Evolutionary conservation across 1,140 invertebrate species (phyloP).

Genomic region (Drosophila carrolli): DNA sequence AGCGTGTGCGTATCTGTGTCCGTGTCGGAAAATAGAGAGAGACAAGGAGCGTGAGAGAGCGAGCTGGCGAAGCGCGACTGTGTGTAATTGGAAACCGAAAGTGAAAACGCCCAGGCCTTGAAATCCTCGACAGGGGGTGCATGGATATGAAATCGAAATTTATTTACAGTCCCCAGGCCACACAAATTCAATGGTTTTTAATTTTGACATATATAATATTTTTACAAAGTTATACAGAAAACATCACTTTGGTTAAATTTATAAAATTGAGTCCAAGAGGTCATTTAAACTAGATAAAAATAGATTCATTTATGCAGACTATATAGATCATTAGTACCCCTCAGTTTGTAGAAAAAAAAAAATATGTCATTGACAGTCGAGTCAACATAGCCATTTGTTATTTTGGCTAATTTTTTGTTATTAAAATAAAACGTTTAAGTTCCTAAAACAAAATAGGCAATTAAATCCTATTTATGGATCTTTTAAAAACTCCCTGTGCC

Average conservation of each 20-base stretch:
- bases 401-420: too few species aligned
- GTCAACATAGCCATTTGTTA: too few species aligned
- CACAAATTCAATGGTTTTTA: background rate
- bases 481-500: too few species aligned
- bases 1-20: conserved; percentile 36
- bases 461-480: too few species aligned
- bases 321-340: too few species aligned
- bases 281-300: too few species aligned
- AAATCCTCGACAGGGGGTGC: conserved; percentile 49
- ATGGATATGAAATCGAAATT: conserved; percentile 60
- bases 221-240: background rate
- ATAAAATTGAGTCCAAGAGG: too few species aligned
- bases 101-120: conserved; percentile 77
- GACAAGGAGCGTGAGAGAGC: conserved; percentile 15
- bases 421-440: too few species aligned
- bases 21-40: conserved; percentile 31
- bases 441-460: too few species aligned
- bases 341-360: too few species aligned
- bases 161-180: conserved; percentile 44
- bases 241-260: background rate
- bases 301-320: too few species aligned
- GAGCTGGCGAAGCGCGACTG: conserved; percentile 30
- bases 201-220: background rate
- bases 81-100: conserved; percentile 77
- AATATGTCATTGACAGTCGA: too few species aligned